Evolutionary conservation across 2,888 invertebrate species (phyloP).

Genomic region (Dascillus cervinus): DNA sequence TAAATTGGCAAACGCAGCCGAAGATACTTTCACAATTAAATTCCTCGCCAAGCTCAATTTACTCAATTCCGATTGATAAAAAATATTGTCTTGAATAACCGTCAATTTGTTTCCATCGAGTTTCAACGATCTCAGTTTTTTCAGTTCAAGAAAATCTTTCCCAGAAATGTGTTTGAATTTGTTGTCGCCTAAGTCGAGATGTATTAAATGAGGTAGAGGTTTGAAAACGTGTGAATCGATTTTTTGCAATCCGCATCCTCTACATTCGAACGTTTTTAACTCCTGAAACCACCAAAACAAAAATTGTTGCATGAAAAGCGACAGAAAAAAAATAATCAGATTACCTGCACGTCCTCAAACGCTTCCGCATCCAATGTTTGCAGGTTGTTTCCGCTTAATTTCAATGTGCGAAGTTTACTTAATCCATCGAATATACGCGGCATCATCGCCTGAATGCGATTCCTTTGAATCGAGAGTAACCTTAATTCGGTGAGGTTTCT

Average conservation of each 20-base stretch:
- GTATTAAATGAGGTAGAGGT: constrained; percentile 58
- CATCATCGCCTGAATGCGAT: constrained; percentile 59
- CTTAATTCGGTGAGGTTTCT: constrained; percentile 59
- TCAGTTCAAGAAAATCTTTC: constrained; percentile 60
- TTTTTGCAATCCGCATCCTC: constrained; percentile 61
- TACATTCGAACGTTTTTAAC: constrained; percentile 53
- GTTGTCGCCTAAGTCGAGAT: constrained; percentile 71
- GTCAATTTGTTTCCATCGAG: constrained; percentile 70
- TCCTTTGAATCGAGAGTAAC: constrained; percentile 58
- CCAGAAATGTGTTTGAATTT: constrained; percentile 60
- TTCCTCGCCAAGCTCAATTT: constrained; percentile 59
- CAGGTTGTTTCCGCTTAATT: constrained; percentile 65
- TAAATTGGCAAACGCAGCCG: constrained; percentile 63
- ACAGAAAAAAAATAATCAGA: constrained; percentile 26
- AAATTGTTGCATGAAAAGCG: constrained; percentile 54
- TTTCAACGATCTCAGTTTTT: constrained; percentile 53
- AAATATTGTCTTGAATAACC: constrained; percentile 59
- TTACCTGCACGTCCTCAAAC: constrained; percentile 63
- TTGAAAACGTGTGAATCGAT: constrained; percentile 72
- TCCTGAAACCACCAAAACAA: constrained; percentile 6
- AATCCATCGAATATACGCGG: constrained; percentile 64
- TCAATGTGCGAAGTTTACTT: constrained; percentile 56
- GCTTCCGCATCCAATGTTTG: constrained; percentile 65
- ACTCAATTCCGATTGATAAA: constrained; percentile 49
- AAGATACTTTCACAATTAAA: constrained; percentile 59